Conservation (phyloP, 2,888 invertebrate genomes). For the Galerucella nymphaeae region DNA sequence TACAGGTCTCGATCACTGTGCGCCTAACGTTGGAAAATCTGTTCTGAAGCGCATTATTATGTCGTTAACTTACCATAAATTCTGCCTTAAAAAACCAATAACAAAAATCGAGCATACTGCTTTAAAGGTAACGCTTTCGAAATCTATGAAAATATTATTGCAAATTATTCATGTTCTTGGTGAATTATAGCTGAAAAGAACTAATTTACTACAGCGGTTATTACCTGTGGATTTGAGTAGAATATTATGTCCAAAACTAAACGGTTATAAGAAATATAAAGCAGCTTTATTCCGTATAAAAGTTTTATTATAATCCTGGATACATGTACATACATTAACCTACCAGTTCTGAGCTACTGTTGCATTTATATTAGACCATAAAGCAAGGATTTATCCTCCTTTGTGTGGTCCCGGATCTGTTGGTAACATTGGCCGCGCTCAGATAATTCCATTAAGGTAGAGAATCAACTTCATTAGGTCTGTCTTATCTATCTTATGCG, state of each 20-base stretch:
- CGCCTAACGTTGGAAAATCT: too few relatives aligned
- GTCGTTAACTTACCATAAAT: too few relatives aligned
- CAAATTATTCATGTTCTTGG: too few relatives aligned
- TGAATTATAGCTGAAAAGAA: background rate
- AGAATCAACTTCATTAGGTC: constrained; percentile 35
- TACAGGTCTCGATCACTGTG: too few relatives aligned
- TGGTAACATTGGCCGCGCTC: constrained; percentile 22
- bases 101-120: too few relatives aligned
- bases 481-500: constrained; percentile 3
- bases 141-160: too few relatives aligned
- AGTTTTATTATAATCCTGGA: constrained; percentile 15
- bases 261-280: constrained; percentile 5
- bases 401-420: constrained; percentile 23
- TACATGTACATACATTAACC: constrained; percentile 21
- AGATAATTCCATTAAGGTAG: constrained; percentile 34
- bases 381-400: constrained; percentile 35
- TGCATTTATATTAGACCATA: constrained; percentile 33
- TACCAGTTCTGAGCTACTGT: constrained; percentile 16
- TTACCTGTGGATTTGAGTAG: background rate
- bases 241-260: constrained; percentile 8
- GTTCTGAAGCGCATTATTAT: too few relatives aligned
- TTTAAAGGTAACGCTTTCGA: too few relatives aligned
- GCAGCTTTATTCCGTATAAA: constrained; percentile 8
- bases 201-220: background rate
- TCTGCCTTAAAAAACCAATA: too few relatives aligned